A percentile compares a stretch with the other conserved stretches of the same genome.
These are phyloP conservation scores for Sclerodermus sp. DNA, from an alignment of 2,888 invertebrate genomes.

Conservation along the genomic window DNA sequence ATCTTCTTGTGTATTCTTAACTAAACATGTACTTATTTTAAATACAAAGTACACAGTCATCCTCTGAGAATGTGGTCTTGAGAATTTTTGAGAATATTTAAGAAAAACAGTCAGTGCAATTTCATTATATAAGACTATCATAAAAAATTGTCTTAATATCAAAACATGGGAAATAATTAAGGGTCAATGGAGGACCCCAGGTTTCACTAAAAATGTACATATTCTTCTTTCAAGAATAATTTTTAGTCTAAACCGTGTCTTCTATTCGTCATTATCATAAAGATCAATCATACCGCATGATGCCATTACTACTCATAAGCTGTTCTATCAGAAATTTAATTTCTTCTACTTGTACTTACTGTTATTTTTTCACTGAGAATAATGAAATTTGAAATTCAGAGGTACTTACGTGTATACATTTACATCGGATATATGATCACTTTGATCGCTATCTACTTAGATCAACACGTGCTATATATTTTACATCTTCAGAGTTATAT, in stretches of 20 bases:
- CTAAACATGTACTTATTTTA: conserved; percentile 11
- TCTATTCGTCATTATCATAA: conserved; percentile 25
- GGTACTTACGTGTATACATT: conserved; percentile 23
- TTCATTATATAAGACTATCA: conserved; percentile 26
- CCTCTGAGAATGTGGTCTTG: too few relatives aligned
- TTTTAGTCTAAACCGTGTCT: conserved; percentile 22
- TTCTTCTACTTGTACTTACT: conserved; percentile 28
- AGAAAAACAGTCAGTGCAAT: conserved; percentile 15
- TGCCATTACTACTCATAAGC: conserved; percentile 24
- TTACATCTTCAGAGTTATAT: conserved; percentile 26
- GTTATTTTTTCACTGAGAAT: too few relatives aligned
- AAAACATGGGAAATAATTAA: conserved; percentile 25
- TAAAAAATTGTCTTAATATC: conserved; percentile 28
- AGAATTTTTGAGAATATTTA: conserved; percentile 14
- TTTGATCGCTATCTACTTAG: conserved; percentile 23
- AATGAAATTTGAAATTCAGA: conserved; percentile 25
- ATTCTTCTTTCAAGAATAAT: conserved; percentile 15
- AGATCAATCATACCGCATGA: conserved; percentile 21
- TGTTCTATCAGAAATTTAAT: conserved; percentile 26
- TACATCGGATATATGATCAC: conserved; percentile 18
- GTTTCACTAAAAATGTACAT: conserved; percentile 18
- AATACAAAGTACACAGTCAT: too few relatives aligned
- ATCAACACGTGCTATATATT: conserved; percentile 15
- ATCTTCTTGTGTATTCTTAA: conserved; percentile 1
- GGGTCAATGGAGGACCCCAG: conserved; percentile 19